Percentiles rank a stretch among this genome's conserved stretches.
phyloP scores from a whole-genome alignment of 2,797 vertebrate species.

The Mycteria americana region DNA sequence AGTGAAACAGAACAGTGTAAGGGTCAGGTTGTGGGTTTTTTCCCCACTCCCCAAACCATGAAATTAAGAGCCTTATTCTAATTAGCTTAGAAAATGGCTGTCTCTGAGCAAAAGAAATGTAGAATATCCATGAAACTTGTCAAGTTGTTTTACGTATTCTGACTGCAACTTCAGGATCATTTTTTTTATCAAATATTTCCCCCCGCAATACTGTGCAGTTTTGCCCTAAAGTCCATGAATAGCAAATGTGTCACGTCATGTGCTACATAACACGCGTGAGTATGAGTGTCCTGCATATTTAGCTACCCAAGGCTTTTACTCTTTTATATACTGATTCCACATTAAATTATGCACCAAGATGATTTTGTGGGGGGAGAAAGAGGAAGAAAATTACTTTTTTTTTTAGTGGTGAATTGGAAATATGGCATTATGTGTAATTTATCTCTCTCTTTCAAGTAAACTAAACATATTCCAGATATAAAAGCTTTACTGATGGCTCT shows the following conservation, averaged over 20 bases:
- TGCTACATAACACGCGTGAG: not conserved
- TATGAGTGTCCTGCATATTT: not conserved
- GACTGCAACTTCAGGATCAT: not conserved
- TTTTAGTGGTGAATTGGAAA: not conserved
- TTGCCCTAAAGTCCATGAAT: not conserved
- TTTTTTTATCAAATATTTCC: not conserved
- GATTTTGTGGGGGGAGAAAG: not conserved
- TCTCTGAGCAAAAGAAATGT: not conserved
- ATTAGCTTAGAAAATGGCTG: not conserved
- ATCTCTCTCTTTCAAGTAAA: not conserved
- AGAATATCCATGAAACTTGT: not conserved
- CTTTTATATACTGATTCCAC: not conserved
- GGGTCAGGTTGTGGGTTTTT: not conserved
- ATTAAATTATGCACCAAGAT: not conserved
- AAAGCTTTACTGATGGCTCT: not conserved
- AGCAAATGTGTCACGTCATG: not conserved
- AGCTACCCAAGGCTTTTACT: not conserved
- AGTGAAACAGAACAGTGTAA: not conserved
- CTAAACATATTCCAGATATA: not conserved
- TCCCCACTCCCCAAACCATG: not conserved
- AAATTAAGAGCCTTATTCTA: not conserved
- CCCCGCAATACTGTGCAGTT: not conserved
- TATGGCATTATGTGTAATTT: slow-evolving; percentile 6
- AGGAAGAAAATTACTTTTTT: not conserved
- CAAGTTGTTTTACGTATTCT: not conserved